Conservation (phyloP, 1,140 invertebrate genomes). For the Nylanderia fulva region DNA sequence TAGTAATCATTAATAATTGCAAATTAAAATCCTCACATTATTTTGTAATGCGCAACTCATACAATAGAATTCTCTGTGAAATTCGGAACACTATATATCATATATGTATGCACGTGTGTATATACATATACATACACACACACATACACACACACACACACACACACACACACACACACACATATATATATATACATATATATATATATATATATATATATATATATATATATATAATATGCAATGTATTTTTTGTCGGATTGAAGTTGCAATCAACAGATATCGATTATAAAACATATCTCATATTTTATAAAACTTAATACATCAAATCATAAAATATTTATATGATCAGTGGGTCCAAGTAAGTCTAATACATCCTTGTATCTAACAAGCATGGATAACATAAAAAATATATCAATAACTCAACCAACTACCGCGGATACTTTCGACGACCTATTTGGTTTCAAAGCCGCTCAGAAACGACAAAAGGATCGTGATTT, state of each 20-base stretch:
- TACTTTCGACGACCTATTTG: not conserved
- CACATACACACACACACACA: no score
- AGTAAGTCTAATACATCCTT: not conserved
- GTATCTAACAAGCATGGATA: constrained; percentile 11
- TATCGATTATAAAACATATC: constrained; percentile 14
- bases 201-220: no score
- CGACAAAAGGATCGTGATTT: constrained; percentile 18
- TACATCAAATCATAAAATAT: constrained; percentile 1
- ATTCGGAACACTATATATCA: not conserved
- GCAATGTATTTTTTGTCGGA: not conserved
- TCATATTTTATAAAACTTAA: not conserved
- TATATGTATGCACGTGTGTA: no score
- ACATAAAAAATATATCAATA: constrained; percentile 15
- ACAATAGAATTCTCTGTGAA: not conserved
- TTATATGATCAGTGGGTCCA: constrained; percentile 6
- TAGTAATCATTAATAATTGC: not conserved
- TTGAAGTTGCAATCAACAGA: constrained; percentile 34
- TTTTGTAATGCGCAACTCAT: not conserved
- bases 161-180: no score
- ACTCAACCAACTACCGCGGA: not conserved
- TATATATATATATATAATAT: no score
- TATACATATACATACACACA: no score
- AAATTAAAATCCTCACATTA: not conserved
- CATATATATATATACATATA: no score
- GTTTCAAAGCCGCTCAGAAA: not conserved